These are phyloP conservation scores for Ctenochaetus hawaiiensis DNA, from an alignment of 2,797 vertebrate genomes.

Conservation along the genomic window DNA sequence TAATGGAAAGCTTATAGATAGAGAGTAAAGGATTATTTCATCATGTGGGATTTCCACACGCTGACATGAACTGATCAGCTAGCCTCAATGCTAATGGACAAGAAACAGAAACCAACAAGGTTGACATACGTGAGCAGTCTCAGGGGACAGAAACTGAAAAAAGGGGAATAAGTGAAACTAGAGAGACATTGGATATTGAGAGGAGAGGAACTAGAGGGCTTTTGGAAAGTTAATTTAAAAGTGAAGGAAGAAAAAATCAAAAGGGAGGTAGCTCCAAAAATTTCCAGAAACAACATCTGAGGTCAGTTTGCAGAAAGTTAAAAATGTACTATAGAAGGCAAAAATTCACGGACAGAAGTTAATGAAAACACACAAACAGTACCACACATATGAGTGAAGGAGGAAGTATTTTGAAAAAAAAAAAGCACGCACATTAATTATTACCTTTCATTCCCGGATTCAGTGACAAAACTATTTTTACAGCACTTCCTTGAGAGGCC, in stretches of 20 bases:
- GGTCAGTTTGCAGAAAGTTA: neutral
- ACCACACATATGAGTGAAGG: neutral
- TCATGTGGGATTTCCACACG: neutral
- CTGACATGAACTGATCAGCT: neutral
- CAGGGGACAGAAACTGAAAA: neutral
- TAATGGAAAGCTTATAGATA: neutral
- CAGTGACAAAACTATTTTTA: neutral
- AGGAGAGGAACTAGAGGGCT: neutral
- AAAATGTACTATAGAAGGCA: neutral
- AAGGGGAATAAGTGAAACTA: neutral
- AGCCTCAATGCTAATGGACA: neutral
- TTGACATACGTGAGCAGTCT: neutral
- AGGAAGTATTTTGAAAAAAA: neutral
- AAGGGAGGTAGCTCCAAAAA: neutral
- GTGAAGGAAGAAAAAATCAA: neutral
- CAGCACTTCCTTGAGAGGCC: neutral
- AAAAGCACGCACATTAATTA: neutral
- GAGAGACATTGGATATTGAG: neutral
- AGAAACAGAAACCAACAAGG: neutral
- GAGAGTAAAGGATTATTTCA: neutral
- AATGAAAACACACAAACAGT: neutral
- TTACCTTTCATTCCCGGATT: conserved; percentile 8
- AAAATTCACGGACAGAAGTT: neutral
- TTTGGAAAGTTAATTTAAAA: conserved; percentile 10
- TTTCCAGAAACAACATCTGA: neutral